Evolutionary conservation across 2,888 invertebrate species (phyloP).

Genomic region (Coelogynopora nodosa): DNA sequence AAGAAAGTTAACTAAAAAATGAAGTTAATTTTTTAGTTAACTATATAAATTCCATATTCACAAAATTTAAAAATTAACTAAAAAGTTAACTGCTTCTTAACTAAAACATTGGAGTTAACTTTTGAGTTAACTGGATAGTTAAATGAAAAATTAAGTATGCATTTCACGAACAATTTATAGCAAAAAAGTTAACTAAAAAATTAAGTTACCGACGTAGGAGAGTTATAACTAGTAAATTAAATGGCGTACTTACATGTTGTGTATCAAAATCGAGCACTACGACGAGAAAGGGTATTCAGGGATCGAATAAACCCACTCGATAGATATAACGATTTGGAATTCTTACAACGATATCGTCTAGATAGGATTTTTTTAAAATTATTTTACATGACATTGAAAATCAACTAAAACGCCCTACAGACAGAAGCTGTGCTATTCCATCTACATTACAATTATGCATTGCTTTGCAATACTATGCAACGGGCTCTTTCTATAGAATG

Average conservation of each 20-base stretch:
- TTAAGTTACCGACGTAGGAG: not conserved
- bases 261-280: not conserved
- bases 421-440: not conserved
- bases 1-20: conserved; percentile 7
- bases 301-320: not conserved
- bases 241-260: not conserved
- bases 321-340: not conserved
- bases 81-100: not conserved
- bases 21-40: conserved; percentile 12
- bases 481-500: not conserved
- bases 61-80: not conserved
- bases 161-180: not conserved
- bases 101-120: not conserved
- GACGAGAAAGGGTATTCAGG: not conserved
- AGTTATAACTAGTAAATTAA: not conserved
- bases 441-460: not conserved
- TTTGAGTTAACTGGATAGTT: not conserved
- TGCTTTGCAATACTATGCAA: not conserved
- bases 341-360: not conserved
- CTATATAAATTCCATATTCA: not conserved
- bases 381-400: not conserved
- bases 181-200: not conserved
- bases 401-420: not conserved
- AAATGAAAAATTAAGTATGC: not conserved
- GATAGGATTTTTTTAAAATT: not conserved